Percentiles rank a stretch among this genome's conserved stretches.
These are phyloP conservation scores for Hymenopus coronatus DNA, from an alignment of 2,888 invertebrate species.

Conservation along the genomic window DNA sequence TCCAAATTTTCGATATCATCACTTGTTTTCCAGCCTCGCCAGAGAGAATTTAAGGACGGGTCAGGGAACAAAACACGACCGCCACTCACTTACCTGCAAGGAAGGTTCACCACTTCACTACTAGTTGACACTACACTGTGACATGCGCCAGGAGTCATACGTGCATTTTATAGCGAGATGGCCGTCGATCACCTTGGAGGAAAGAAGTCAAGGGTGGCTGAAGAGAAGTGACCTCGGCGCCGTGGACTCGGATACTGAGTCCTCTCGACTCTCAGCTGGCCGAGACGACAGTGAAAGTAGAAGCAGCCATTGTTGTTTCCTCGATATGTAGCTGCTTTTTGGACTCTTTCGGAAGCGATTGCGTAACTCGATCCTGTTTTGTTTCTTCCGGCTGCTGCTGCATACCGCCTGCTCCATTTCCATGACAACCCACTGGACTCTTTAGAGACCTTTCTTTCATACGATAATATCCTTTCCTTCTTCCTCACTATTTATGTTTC, in stretches of 20 bases:
- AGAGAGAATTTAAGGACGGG: too few relatives aligned
- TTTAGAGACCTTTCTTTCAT: too few relatives aligned
- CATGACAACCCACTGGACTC: neutral
- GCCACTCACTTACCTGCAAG: neutral
- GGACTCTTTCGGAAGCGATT: neutral
- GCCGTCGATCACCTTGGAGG: constrained; percentile 25
- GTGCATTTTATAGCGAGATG: neutral
- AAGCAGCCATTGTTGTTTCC: neutral
- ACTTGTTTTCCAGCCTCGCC: too few relatives aligned
- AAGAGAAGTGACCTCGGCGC: neutral
- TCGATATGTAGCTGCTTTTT: neutral
- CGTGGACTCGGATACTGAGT: neutral
- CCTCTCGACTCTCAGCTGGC: neutral
- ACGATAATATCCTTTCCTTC: too few relatives aligned
- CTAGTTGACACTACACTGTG: neutral
- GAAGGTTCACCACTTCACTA: neutral
- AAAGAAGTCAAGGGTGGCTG: constrained; percentile 31
- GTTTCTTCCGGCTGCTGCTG: neutral
- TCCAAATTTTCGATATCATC: too few relatives aligned
- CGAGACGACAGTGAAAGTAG: neutral
- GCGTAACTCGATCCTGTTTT: neutral
- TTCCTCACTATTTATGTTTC: too few relatives aligned
- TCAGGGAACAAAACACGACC: too few relatives aligned
- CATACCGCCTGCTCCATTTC: neutral
- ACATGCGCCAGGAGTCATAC: neutral